Conservation (phyloP, 2,797 vertebrate species). For the Okamejei kenojei region DNA sequence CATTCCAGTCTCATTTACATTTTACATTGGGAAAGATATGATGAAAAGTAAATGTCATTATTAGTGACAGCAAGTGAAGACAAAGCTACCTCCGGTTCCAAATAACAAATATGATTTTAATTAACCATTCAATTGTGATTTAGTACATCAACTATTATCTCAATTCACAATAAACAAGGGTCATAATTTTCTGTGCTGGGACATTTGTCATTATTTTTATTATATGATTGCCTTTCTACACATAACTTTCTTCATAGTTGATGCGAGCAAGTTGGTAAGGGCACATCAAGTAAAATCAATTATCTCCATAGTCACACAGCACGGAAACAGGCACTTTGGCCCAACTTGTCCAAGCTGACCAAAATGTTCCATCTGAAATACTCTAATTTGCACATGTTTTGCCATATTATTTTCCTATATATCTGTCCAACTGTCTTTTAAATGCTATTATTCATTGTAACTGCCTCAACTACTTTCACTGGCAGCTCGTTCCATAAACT, state of each 20-base stretch:
- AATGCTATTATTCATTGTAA: too few relatives aligned
- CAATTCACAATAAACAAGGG: not conserved
- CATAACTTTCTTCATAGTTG: not conserved
- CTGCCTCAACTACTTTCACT: too few relatives aligned
- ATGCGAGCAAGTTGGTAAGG: not conserved
- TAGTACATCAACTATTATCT: not conserved
- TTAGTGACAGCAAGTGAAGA: not conserved
- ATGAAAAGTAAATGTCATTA: not conserved
- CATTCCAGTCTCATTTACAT: not conserved
- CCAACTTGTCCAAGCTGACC: too few relatives aligned
- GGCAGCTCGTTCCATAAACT: too few relatives aligned
- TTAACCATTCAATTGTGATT: not conserved
- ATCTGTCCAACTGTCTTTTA: too few relatives aligned
- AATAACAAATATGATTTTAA: not conserved
- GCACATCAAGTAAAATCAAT: not conserved
- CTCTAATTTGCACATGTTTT: too few relatives aligned
- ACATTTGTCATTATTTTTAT: not conserved
- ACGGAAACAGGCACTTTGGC: too few relatives aligned
- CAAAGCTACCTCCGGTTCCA: not conserved
- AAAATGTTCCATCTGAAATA: too few relatives aligned
- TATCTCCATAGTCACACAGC: not conserved
- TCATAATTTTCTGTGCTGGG: not conserved
- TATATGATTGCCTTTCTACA: not conserved
- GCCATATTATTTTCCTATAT: too few relatives aligned
- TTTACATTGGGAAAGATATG: not conserved